phyloP scores from a whole-genome alignment of 2,888 invertebrate species.

The Eupithecia vulgata region DNA sequence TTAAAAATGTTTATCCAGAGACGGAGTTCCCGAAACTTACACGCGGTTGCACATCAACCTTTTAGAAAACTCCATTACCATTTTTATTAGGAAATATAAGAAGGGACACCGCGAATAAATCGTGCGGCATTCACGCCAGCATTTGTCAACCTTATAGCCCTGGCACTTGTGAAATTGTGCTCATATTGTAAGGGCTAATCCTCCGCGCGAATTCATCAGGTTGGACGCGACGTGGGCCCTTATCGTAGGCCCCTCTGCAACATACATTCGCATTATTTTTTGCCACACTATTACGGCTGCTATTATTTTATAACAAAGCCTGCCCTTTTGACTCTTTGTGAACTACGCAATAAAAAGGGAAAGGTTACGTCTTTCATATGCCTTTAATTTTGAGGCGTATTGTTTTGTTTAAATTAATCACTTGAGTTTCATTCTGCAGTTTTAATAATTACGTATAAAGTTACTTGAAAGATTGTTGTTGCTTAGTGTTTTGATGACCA shows the following conservation, averaged over 20 bases:
- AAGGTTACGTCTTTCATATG: constrained; percentile 19
- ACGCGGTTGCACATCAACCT: constrained; percentile 54
- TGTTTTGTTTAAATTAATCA: constrained; percentile 35
- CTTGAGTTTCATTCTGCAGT: constrained; percentile 8
- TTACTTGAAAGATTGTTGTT: not conserved
- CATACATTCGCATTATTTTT: constrained; percentile 67
- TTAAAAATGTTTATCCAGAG: constrained; percentile 53
- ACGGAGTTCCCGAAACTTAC: constrained; percentile 40
- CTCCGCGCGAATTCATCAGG: constrained; percentile 76
- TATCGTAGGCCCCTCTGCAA: constrained; percentile 67
- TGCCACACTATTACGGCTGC: constrained; percentile 49
- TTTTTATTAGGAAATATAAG: constrained; percentile 78
- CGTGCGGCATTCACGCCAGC: constrained; percentile 63
- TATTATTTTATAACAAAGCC: constrained; percentile 44
- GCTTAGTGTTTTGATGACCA: too few relatives aligned
- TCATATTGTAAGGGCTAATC: constrained; percentile 83
- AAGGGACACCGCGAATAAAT: constrained; percentile 66
- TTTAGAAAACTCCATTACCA: constrained; percentile 73
- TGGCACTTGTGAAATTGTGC: constrained; percentile 77
- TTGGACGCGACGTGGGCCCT: constrained; percentile 68
- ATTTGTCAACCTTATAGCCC: constrained; percentile 75
- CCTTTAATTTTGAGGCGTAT: constrained; percentile 20
- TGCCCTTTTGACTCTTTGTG: constrained; percentile 25
- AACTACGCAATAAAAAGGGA: constrained; percentile 28
- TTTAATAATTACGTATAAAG: not conserved